Conservation (phyloP, 1,140 invertebrate genomes). For the Danaus melanippus region DNA sequence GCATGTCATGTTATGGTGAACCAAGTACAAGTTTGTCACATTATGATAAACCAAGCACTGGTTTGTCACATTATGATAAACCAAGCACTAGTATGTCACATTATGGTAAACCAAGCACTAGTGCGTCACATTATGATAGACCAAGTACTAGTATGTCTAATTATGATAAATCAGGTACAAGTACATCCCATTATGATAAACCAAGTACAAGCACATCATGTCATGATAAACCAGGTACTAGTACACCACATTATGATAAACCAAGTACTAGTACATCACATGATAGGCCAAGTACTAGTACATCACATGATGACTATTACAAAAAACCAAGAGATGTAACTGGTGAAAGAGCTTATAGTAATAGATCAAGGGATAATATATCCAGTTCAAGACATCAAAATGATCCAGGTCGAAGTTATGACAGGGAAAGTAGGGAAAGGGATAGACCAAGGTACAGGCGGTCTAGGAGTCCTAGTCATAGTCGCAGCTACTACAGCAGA, state of each 20-base stretch:
- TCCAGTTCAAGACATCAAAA: conserved; percentile 23
- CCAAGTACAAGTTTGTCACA: no score
- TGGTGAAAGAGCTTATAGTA: conserved; percentile 10
- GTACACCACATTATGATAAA: no score
- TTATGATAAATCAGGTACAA: no score
- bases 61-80: no score
- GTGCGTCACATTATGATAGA: neutral
- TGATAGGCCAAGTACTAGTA: neutral
- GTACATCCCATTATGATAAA: no score
- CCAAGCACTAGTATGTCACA: no score
- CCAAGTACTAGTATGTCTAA: no score
- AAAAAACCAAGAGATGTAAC: conserved; percentile 8
- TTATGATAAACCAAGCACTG: no score
- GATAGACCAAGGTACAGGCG: conserved; percentile 13
- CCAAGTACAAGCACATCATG: no score
- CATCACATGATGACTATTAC: conserved; percentile 6
- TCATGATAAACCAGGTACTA: no score
- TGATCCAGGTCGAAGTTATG: conserved; percentile 21
- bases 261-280: no score
- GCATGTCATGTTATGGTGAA: no score
- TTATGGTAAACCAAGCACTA: neutral
- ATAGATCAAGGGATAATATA: conserved; percentile 17
- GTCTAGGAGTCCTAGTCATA: conserved; percentile 32
- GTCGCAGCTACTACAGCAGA: conserved; percentile 21
- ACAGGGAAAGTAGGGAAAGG: conserved; percentile 22